Evolutionary conservation across 2,797 vertebrate species (phyloP).

Genomic region (Peromyscus aztecus): DNA sequence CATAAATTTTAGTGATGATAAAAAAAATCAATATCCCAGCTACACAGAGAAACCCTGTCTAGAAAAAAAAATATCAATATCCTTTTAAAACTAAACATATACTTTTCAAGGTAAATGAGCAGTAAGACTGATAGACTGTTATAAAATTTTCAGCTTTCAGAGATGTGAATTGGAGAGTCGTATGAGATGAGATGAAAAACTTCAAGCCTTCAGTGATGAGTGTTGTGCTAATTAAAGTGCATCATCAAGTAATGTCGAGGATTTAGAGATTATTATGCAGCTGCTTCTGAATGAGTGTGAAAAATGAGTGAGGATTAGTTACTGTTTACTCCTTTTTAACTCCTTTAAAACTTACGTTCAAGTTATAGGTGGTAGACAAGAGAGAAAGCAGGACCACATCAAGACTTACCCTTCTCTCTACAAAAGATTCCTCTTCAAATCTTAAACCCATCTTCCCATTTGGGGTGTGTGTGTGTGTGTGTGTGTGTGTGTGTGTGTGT

Average conservation of each 20-base stretch:
- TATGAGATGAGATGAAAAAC: constrained; percentile 50
- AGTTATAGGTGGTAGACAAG: neutral
- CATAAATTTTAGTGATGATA: neutral
- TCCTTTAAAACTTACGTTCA: constrained; percentile 51
- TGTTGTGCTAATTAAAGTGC: constrained; percentile 77
- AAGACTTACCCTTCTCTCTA: neutral
- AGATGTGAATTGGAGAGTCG: constrained; percentile 63
- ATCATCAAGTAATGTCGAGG: constrained; percentile 81
- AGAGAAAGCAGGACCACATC: neutral
- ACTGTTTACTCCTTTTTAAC: constrained; percentile 69
- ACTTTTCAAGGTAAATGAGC: constrained; percentile 49
- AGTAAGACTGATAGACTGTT: constrained; percentile 44
- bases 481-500: neutral
- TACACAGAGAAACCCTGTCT: too few relatives aligned
- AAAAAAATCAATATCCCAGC: neutral
- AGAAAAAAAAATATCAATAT: neutral
- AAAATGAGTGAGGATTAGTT: constrained; percentile 73
- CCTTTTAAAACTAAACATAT: constrained; percentile 8
- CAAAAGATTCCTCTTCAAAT: neutral
- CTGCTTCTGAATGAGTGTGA: constrained; percentile 63
- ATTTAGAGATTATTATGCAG: constrained; percentile 81
- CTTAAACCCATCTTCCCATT: neutral
- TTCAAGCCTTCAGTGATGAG: constrained; percentile 64
- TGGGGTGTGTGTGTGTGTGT: neutral
- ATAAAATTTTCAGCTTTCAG: constrained; percentile 41